Evolutionary conservation across 2,888 invertebrate species (phyloP), one percentile per base, ranked within the genome.

Genomic region (Caenorhabditis virilis): DNA sequence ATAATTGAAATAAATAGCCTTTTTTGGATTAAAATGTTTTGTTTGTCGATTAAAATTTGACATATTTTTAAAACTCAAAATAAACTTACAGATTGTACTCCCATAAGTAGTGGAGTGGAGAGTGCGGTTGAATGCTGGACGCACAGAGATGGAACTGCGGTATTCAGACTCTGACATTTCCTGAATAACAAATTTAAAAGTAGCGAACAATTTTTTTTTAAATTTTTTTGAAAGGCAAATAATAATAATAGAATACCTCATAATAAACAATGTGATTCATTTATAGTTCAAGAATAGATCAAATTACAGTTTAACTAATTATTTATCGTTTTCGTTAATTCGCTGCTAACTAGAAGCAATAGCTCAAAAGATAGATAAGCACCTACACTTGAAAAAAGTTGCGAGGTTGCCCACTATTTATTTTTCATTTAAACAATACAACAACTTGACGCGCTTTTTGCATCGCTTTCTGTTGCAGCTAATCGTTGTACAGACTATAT

Each of bases 91-190:
- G 26, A 69, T 56, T 20, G 72, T 69, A 36, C 58, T 61, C 45
- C 72, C 72, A 54, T 59, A 72, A n/a, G 67, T 61, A 18, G 63
- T 61, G 5, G 68, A 60, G 33, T 68, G 63, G 39, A 62, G 50
- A 39, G 61, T 64, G 33, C 68, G 54, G 56, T 72, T 70, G 72
- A 76, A 80, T 26, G 69, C 71, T 22, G 75, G 79, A 20, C 80
- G 74, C 18, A 78, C 65, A 45, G 74, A 66, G 39, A 77, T 76
- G 16, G 72, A 67, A 53, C 69, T 70, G 25, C 62, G 65, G 59
- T 74, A 77, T 48, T 73, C 74, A 43, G 52, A 55, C 47, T 64
- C 64, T 38, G 64, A 58, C 64, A 64, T 64, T 64, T 64, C 64
- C 64, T 64, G 30, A 3, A 45, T 27, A 45, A 42, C 11, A 38